phyloP scores from a whole-genome alignment of 2,113 vertebrate species.

The Stegastes partitus region DNA sequence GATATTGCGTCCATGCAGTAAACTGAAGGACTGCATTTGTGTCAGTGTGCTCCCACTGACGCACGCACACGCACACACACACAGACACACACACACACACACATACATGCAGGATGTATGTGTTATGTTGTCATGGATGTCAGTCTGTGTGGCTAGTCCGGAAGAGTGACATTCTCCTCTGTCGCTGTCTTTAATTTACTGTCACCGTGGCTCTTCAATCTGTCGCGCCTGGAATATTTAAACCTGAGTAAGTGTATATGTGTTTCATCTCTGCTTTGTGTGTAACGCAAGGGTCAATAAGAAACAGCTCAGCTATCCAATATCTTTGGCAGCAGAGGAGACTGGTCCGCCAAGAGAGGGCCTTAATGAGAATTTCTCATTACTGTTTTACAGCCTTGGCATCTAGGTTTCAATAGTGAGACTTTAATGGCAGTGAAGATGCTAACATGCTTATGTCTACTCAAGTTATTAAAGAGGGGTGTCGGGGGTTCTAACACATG shows the following conservation, averaged over 20 bases:
- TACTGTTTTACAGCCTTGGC: slow-evolving; percentile 23
- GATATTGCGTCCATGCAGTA: slow-evolving; percentile 25
- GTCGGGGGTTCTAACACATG: neutral
- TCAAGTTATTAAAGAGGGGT: neutral
- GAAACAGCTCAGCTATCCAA: slow-evolving; percentile 31
- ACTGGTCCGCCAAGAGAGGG: neutral
- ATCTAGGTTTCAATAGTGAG: slow-evolving; percentile 20
- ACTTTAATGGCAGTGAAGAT: slow-evolving; percentile 1
- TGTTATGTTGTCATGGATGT: no score
- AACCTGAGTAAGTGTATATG: neutral
- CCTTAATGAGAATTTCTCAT: slow-evolving; percentile 35
- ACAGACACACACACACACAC: neutral
- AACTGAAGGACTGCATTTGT: slow-evolving; percentile 17
- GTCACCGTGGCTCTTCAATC: neutral
- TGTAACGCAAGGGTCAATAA: neutral
- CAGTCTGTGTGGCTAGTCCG: slow-evolving; percentile 13
- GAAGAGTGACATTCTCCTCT: slow-evolving; percentile 54
- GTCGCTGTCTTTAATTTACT: neutral
- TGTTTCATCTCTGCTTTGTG: slow-evolving; percentile 13
- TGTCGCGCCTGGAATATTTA: slow-evolving; percentile 35
- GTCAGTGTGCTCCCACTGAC: neutral
- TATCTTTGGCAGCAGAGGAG: slow-evolving; percentile 24
- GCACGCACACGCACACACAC: neutral
- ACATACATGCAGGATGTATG: neutral
- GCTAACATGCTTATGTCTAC: neutral